Percentiles rank a stretch among this genome's conserved stretches.
phyloP scores from a whole-genome alignment of 2,113 vertebrate genomes.

The Antechinus flavipes region DNA sequence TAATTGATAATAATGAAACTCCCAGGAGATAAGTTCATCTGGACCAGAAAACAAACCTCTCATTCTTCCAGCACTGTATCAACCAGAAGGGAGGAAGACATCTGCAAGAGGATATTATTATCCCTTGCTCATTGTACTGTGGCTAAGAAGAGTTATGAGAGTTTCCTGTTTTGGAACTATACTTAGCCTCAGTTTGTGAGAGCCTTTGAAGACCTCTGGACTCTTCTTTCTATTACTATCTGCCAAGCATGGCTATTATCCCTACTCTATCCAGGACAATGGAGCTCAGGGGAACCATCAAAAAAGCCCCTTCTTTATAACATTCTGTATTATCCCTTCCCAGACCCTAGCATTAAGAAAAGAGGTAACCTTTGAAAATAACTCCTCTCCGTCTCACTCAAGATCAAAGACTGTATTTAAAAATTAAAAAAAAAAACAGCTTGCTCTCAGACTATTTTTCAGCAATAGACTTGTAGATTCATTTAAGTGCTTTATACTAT shows the following conservation, averaged over 20 bases:
- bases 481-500: constrained; percentile 14
- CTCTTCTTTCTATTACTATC: constrained; percentile 50
- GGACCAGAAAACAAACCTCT: background rate
- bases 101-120: constrained; percentile 66
- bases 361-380: constrained; percentile 11
- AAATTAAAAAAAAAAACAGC: background rate
- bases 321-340: background rate
- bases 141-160: constrained; percentile 42
- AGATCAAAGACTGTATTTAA: background rate
- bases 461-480: background rate
- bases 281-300: background rate
- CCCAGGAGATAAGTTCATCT: background rate
- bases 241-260: constrained; percentile 47
- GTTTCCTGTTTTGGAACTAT: constrained; percentile 61
- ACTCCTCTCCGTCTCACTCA: background rate
- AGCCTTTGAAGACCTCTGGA: constrained; percentile 56
- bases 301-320: background rate
- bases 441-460: background rate
- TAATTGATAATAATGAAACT: background rate
- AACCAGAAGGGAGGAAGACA: background rate
- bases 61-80: constrained; percentile 25
- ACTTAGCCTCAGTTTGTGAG: constrained; percentile 54
- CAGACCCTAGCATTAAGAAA: background rate
- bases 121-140: constrained; percentile 57
- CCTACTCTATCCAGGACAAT: constrained; percentile 49